Conservation (phyloP, 1,140 invertebrate genomes). For the Penaeus chinensis region DNA sequence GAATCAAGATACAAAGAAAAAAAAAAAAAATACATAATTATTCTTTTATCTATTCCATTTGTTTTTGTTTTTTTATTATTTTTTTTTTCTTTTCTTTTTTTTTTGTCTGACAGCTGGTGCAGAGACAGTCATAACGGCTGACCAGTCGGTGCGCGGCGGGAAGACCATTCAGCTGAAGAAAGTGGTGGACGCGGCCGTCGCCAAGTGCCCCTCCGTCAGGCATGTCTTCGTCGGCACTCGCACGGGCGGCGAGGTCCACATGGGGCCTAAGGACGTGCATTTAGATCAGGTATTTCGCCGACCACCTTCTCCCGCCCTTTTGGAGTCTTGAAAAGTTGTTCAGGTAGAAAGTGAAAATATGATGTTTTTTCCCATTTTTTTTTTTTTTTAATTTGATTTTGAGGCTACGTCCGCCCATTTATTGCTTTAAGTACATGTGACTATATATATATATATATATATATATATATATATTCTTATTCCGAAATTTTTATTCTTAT, state of each 20-base stretch:
- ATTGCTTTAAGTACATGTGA: too few species aligned
- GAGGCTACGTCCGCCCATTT: too few species aligned
- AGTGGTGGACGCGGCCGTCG: slow-evolving; percentile 71
- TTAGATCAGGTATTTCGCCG: slow-evolving; percentile 63
- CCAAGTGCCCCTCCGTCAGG: slow-evolving; percentile 68
- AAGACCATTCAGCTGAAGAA: slow-evolving; percentile 71
- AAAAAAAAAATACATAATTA: too few species aligned
- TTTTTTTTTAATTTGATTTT: too few species aligned
- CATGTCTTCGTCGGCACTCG: slow-evolving; percentile 70
- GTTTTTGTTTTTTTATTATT: too few species aligned
- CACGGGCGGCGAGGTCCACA: slow-evolving; percentile 67
- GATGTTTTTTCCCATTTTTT: too few species aligned
- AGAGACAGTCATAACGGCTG: slow-evolving; percentile 71
- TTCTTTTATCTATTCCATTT: too few species aligned
- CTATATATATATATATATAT: too few species aligned
- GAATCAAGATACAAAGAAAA: too few species aligned
- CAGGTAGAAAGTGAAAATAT: too few species aligned
- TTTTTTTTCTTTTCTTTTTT: not conserved
- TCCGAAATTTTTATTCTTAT: too few species aligned
- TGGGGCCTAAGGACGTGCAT: slow-evolving; percentile 66
- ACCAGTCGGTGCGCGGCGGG: slow-evolving; percentile 71
- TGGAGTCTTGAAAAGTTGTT: not conserved
- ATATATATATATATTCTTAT: too few species aligned
- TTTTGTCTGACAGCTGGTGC: slow-evolving; percentile 51
- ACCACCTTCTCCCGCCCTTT: not conserved